These are phyloP conservation scores for Leucosticte australis DNA, from an alignment of 2,113 vertebrate genomes.

Conservation along the genomic window DNA sequence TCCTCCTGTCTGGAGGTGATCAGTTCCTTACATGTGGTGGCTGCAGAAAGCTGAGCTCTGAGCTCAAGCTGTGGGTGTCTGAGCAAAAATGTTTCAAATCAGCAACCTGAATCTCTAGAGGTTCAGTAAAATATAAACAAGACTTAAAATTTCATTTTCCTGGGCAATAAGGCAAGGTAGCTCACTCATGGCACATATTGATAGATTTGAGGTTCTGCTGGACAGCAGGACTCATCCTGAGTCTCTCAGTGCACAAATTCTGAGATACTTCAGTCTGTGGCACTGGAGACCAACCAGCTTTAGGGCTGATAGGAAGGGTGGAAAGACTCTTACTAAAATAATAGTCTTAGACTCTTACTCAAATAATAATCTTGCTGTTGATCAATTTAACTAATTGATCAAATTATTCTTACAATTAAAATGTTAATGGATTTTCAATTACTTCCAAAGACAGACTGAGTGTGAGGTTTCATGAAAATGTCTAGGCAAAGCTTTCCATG, in stretches of 20 bases:
- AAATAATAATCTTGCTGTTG: background rate
- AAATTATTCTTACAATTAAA: background rate
- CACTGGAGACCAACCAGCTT: background rate
- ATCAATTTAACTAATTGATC: background rate
- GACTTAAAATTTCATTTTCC: background rate
- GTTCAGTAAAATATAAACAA: background rate
- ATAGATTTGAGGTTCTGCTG: background rate
- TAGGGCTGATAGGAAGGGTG: background rate
- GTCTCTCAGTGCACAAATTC: background rate
- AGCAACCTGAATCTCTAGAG: background rate
- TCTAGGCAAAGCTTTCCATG: background rate
- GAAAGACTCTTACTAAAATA: background rate
- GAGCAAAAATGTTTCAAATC: background rate
- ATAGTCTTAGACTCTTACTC: background rate
- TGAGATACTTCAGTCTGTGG: background rate
- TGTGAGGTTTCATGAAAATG: background rate
- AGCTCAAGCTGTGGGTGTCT: background rate
- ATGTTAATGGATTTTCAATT: background rate
- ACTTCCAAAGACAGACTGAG: background rate
- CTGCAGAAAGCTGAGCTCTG: background rate
- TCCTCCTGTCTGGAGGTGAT: background rate
- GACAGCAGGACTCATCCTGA: background rate
- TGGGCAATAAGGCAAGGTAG: background rate
- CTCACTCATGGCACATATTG: accelerated
- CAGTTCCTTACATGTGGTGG: accelerated